Conservation (phyloP, 1,140 invertebrate genomes). For the Globodera ellingtonae region DNA sequence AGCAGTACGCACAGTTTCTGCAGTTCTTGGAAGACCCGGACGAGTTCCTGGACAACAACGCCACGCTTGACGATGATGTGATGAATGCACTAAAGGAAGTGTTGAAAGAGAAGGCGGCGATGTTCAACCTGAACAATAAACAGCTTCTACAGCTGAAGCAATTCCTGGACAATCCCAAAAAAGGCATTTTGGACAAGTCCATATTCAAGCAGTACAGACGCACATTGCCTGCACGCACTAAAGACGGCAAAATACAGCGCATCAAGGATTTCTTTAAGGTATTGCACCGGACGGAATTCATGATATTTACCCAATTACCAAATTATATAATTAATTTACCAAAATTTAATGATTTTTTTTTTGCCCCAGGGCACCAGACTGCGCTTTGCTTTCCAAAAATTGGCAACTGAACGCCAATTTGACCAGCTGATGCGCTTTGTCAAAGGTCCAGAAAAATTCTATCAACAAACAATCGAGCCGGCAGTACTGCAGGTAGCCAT, state of each 20-base stretch:
- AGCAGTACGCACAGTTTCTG: background rate
- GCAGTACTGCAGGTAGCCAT: no score
- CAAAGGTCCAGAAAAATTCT: no score
- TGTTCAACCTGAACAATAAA: background rate
- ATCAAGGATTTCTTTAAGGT: background rate
- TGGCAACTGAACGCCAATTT: no score
- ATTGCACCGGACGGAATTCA: no score
- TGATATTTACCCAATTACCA: no score
- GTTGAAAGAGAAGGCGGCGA: background rate
- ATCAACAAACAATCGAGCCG: no score
- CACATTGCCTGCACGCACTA: background rate
- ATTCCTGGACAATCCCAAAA: background rate
- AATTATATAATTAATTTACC: background rate
- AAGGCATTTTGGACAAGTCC: background rate
- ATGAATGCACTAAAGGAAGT: background rate
- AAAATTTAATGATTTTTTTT: background rate
- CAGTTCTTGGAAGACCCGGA: background rate
- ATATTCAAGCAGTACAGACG: background rate
- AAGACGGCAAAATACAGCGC: background rate
- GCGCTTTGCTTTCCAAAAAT: no score
- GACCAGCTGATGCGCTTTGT: no score
- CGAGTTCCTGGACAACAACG: background rate
- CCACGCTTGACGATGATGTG: background rate
- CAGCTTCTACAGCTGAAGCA: background rate
- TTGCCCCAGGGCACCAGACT: no score